Conservation (phyloP, 1,140 invertebrate genomes). For the Maconellicoccus hirsutus region DNA sequence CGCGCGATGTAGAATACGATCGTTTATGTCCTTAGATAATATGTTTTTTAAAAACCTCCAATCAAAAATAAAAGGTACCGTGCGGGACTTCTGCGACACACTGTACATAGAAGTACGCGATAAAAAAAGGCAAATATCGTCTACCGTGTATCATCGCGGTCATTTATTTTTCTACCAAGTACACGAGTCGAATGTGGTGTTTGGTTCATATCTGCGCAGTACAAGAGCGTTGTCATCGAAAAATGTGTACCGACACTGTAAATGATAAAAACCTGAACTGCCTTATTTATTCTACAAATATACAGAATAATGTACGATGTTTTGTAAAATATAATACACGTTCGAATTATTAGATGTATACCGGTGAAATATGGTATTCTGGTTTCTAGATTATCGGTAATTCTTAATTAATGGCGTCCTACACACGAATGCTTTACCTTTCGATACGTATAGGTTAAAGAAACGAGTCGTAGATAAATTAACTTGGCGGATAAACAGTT, state of each 20-base stretch:
- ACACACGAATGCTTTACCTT: background rate
- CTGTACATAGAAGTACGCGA: too few species aligned
- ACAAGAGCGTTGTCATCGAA: constrained; percentile 1
- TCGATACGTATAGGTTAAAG: too few species aligned
- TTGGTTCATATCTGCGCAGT: background rate
- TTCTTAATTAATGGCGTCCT: constrained; percentile 3
- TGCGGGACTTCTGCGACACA: too few species aligned
- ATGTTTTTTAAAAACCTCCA: too few species aligned
- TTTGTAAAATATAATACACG: background rate
- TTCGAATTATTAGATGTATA: background rate
- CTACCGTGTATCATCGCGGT: background rate
- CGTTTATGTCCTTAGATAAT: too few species aligned
- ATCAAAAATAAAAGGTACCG: too few species aligned
- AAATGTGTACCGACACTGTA: background rate
- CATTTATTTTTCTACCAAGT: background rate
- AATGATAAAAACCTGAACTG: constrained; percentile 1
- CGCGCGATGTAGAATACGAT: too few species aligned
- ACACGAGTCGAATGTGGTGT: background rate
- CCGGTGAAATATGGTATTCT: background rate
- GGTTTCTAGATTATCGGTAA: background rate
- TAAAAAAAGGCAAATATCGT: background rate
- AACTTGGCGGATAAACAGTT: too few species aligned
- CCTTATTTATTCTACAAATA: background rate
- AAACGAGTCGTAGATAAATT: too few species aligned
- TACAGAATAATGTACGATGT: background rate